Conservation (phyloP, 2,113 vertebrate species). For the Paracanthobrama guichenoti region DNA sequence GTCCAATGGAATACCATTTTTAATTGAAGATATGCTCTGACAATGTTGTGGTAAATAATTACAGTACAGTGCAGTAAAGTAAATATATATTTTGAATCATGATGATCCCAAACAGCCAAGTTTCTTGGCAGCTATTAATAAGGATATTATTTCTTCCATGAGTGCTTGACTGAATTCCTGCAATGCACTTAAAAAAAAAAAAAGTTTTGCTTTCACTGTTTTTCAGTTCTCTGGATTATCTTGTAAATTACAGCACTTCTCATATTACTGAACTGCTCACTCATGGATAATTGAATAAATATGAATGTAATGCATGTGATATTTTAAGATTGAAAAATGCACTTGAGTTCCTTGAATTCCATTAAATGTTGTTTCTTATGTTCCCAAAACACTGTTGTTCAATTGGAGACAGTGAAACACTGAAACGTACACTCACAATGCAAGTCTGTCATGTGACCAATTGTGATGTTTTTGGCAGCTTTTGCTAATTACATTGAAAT, state of each 20-base stretch:
- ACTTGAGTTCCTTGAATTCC: background rate
- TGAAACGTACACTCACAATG: slow-evolving; percentile 18
- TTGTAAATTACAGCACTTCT: background rate
- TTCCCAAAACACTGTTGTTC: background rate
- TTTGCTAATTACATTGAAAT: slow-evolving; percentile 32
- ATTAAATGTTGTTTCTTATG: background rate
- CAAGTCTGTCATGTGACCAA: slow-evolving; percentile 16
- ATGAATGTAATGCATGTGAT: background rate
- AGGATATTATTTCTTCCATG: background rate
- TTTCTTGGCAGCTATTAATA: background rate
- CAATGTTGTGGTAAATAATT: slow-evolving; percentile 62
- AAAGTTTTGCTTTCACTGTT: background rate
- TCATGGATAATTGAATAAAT: slow-evolving; percentile 4
- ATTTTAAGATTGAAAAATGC: background rate
- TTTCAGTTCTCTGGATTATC: background rate
- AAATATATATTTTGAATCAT: slow-evolving; percentile 65
- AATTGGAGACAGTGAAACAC: slow-evolving; percentile 8
- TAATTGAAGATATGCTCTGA: slow-evolving; percentile 67
- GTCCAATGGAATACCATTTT: slow-evolving; percentile 61
- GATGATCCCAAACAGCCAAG: slow-evolving; percentile 16
- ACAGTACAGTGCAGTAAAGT: slow-evolving; percentile 63
- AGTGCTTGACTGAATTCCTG: background rate
- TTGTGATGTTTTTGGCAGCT: slow-evolving; percentile 34
- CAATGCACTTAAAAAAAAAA: background rate
- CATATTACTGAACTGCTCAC: background rate